phyloP scores from a whole-genome alignment of 2,888 invertebrate species.

The Diaphora mendica region DNA sequence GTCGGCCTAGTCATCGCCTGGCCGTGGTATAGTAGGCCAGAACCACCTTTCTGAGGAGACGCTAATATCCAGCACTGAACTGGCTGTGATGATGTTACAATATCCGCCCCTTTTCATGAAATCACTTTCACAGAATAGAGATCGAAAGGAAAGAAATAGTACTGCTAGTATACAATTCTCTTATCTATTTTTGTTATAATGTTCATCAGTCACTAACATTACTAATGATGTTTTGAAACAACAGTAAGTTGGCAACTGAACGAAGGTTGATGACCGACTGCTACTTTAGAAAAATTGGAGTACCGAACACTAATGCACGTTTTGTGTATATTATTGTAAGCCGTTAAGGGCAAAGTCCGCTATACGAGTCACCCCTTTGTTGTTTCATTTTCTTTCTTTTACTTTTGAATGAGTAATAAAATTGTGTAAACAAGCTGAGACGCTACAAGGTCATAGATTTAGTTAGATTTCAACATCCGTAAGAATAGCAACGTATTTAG shows the following conservation, averaged over 20 bases:
- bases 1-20: no score
- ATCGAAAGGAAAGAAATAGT: not conserved
- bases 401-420: slow-evolving; percentile 5
- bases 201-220: not conserved
- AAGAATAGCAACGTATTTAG: not conserved
- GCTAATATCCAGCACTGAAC: no score
- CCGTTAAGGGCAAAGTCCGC: slow-evolving; percentile 22
- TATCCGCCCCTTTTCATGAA: no score
- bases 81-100: no score
- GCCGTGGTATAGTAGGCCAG: no score
- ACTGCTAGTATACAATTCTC: not conserved
- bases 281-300: slow-evolving; percentile 1
- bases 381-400: slow-evolving; percentile 7
- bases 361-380: slow-evolving; percentile 2
- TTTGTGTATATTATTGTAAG: not conserved
- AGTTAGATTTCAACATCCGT: slow-evolving; percentile 8
- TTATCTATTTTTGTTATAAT: not conserved
- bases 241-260: slow-evolving; percentile 26
- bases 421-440: slow-evolving; percentile 4
- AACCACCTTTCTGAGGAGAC: no score
- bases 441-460: slow-evolving; percentile 7
- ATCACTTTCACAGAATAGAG: not conserved
- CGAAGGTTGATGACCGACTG: slow-evolving; percentile 33
- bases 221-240: not conserved
- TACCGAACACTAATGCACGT: slow-evolving; percentile 14